Percentiles rank a stretch among this genome's conserved stretches.
Conservation (phyloP, 2,113 vertebrate species). For the sheep (Ovis aries) region ARS-UI_Ramb_v3.0 NC_056054.1:106465501-106466000, state of each 20-base stretch:
- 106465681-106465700: neutral
- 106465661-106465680: neutral
- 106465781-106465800: neutral
- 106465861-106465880: neutral
- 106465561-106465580: neutral
- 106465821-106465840: neutral
- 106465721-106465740: neutral
- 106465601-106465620: neutral
- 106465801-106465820: neutral
- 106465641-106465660: neutral
- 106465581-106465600: neutral
- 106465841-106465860: neutral
- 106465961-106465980: neutral
- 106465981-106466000: neutral
- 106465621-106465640: neutral
- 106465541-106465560: neutral
- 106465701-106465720: neutral
- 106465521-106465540: neutral
- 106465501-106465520: neutral
- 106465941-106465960: neutral
- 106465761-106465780: neutral
- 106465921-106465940: neutral
- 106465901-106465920: neutral
- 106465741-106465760: neutral
- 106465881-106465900: neutral